phyloP scores from a whole-genome alignment of 1,140 invertebrate species.

The Drosophila cardini region DNA sequence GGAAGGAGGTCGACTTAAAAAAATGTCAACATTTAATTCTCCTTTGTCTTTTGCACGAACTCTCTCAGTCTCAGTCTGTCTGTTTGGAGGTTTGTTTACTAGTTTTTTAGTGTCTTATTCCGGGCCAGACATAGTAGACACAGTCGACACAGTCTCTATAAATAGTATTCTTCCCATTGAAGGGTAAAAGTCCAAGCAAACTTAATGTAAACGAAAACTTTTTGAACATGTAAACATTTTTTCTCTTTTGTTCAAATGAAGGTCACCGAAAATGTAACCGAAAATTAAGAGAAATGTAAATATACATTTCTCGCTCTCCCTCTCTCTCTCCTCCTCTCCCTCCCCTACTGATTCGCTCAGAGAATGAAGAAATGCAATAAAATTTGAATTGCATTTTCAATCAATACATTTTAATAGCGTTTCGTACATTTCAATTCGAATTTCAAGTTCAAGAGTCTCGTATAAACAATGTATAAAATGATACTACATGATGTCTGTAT shows the following conservation, averaged over 20 bases:
- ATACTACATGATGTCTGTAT: slow-evolving; percentile 31
- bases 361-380: slow-evolving; percentile 16
- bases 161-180: slow-evolving; percentile 23
- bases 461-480: slow-evolving; percentile 32
- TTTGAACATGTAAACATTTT: slow-evolving; percentile 18
- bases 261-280: slow-evolving; percentile 8
- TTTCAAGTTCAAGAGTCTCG: slow-evolving; percentile 53
- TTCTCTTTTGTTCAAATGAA: background rate
- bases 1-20: slow-evolving; percentile 40
- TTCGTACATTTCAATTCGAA: slow-evolving; percentile 55
- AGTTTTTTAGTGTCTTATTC: slow-evolving; percentile 40
- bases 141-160: slow-evolving; percentile 15
- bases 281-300: slow-evolving; percentile 1
- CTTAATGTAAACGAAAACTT: slow-evolving; percentile 3
- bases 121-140: slow-evolving; percentile 28
- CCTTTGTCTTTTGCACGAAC: slow-evolving; percentile 22
- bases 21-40: slow-evolving; percentile 3
- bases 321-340: too few species aligned
- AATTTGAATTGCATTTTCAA: slow-evolving; percentile 42
- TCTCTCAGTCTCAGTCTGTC: background rate
- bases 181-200: slow-evolving; percentile 32
- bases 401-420: slow-evolving; percentile 31
- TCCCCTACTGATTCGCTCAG: background rate
- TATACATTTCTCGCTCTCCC: too few species aligned
- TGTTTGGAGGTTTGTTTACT: slow-evolving; percentile 73